These are phyloP conservation scores for Hyperoplus immaculatus DNA, from an alignment of 2,797 vertebrate species.

Conservation along the genomic window DNA sequence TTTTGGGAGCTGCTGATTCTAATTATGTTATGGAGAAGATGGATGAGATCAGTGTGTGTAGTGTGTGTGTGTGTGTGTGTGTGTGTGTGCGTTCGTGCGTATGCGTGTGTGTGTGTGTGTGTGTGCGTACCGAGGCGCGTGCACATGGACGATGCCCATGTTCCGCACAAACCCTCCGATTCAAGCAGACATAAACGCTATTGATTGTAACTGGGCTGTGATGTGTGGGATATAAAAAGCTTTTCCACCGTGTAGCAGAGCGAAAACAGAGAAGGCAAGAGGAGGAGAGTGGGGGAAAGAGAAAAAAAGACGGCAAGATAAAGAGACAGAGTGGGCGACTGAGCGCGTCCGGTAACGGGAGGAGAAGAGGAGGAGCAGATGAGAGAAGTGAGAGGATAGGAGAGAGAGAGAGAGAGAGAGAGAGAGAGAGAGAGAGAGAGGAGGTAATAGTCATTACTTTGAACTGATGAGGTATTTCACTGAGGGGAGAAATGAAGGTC, in stretches of 20 bases:
- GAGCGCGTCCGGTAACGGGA: constrained; percentile 71
- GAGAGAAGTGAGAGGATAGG: constrained; percentile 45
- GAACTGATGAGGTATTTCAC: constrained; percentile 72
- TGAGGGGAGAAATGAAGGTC: constrained; percentile 75
- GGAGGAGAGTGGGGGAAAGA: constrained; percentile 44
- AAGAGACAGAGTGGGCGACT: constrained; percentile 72
- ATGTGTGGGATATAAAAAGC: constrained; percentile 86
- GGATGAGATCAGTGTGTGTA: constrained; percentile 71
- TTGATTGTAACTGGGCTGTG: constrained; percentile 83
- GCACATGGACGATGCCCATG: constrained; percentile 54
- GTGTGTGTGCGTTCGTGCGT: constrained; percentile 33
- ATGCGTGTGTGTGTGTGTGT: constrained; percentile 49
- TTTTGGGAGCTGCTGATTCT: constrained; percentile 82
- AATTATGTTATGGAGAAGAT: constrained; percentile 84
- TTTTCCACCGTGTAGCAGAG: constrained; percentile 76
- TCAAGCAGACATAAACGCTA: constrained; percentile 84
- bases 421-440: constrained; percentile 31
- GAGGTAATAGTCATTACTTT: constrained; percentile 70
- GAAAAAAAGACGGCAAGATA: constrained; percentile 52
- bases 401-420: constrained; percentile 26
- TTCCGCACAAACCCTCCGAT: constrained; percentile 68
- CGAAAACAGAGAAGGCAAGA: constrained; percentile 74
- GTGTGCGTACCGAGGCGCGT: constrained; percentile 9
- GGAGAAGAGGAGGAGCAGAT: constrained; percentile 69
- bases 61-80: constrained; percentile 58